Conservation (phyloP, 2,797 vertebrate species). For the Paguma larvata region DNA sequence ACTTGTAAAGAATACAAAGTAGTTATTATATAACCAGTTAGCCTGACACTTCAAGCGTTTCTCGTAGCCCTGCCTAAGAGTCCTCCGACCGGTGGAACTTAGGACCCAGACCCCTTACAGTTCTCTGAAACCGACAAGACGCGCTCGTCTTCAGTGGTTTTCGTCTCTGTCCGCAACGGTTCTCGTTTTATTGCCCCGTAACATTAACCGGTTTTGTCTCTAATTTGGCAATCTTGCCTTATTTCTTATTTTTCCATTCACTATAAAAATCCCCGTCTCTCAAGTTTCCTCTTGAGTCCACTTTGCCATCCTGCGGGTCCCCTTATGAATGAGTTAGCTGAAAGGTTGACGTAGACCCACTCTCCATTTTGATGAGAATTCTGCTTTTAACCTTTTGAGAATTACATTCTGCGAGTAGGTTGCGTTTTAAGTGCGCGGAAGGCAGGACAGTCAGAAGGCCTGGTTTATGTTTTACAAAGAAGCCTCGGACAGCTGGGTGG, state of each 20-base stretch:
- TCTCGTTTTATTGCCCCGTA: background rate
- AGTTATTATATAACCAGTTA: background rate
- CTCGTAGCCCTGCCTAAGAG: background rate
- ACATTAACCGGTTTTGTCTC: background rate
- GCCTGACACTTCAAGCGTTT: background rate
- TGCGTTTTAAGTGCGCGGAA: background rate
- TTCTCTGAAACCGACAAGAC: background rate
- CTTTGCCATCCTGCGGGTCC: background rate
- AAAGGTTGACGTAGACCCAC: background rate
- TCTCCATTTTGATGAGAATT: background rate
- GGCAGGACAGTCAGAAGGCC: background rate
- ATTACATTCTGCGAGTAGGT: background rate
- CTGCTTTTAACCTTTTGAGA: conserved; percentile 55
- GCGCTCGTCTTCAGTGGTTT: background rate
- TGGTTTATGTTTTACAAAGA: background rate
- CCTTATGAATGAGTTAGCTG: conserved; percentile 43
- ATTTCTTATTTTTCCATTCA: background rate
- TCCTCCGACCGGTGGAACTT: background rate
- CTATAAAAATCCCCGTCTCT: background rate
- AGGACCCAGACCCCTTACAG: background rate
- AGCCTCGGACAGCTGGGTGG: background rate
- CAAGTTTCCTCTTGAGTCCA: background rate
- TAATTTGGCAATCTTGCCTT: conserved; percentile 6
- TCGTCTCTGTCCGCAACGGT: conserved; percentile 10
- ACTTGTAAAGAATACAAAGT: background rate